Conservation (phyloP, 2,888 invertebrate genomes). For the Cephus pulcher region DNA sequence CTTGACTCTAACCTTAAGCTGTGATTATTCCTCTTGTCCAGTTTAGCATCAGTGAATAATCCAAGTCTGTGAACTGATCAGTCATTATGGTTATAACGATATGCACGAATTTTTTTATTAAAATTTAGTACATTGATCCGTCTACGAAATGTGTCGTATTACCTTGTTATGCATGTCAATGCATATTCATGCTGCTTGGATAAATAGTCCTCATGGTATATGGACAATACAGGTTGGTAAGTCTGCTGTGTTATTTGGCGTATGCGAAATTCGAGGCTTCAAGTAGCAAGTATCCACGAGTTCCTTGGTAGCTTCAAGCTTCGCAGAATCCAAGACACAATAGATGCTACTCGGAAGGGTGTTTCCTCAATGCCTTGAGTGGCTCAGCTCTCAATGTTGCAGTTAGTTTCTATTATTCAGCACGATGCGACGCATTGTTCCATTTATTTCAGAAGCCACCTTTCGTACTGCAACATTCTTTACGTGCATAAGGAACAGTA, state of each 20-base stretch:
- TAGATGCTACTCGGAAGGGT: constrained; percentile 15
- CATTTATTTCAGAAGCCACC: constrained; percentile 1
- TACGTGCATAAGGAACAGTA: background rate
- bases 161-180: background rate
- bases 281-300: constrained; percentile 22
- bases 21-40: background rate
- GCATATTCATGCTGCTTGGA: background rate
- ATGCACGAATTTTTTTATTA: background rate
- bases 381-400: constrained; percentile 21
- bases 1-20: constrained; percentile 41
- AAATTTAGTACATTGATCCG: background rate
- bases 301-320: constrained; percentile 18
- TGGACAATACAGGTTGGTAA: background rate
- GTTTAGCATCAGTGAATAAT: background rate
- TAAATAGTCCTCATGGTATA: background rate
- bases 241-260: constrained; percentile 19
- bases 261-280: constrained; percentile 47
- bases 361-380: constrained; percentile 25
- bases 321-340: constrained; percentile 34
- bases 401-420: constrained; percentile 25
- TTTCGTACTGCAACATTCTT: background rate
- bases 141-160: background rate
- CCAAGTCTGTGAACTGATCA: background rate
- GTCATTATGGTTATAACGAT: background rate
- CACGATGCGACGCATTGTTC: constrained; percentile 6